Conservation (phyloP, 2,113 vertebrate genomes). For the Limnothrissa miodon region DNA sequence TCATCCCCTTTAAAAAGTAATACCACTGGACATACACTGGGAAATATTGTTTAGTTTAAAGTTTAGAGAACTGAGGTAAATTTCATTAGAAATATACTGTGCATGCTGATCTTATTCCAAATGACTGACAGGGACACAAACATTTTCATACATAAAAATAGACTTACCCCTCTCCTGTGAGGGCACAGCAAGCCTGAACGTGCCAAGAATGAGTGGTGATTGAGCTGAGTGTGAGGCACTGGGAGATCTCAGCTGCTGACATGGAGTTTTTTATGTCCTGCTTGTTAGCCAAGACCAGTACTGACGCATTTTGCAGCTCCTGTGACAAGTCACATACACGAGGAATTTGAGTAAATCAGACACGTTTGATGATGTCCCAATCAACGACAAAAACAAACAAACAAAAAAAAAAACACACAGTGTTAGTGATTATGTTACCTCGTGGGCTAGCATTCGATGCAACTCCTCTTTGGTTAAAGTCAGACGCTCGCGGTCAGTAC, state of each 20-base stretch:
- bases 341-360: not conserved
- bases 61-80: not conserved
- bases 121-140: not conserved
- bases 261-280: slow-evolving; percentile 81
- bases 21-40: not conserved
- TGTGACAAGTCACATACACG: slow-evolving; percentile 41
- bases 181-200: slow-evolving; percentile 80
- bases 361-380: not conserved
- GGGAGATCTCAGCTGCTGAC: slow-evolving; percentile 77
- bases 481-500: slow-evolving; percentile 79
- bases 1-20: not conserved
- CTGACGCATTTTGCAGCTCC: slow-evolving; percentile 75
- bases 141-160: not conserved
- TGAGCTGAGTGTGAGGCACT: slow-evolving; percentile 72
- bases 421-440: slow-evolving; percentile 63
- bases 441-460: slow-evolving; percentile 80
- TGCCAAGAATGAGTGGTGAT: slow-evolving; percentile 81
- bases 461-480: slow-evolving; percentile 74
- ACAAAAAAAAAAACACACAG: not conserved
- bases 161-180: slow-evolving; percentile 83
- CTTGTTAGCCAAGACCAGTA: slow-evolving; percentile 84
- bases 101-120: not conserved
- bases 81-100: no score
- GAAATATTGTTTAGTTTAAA: not conserved
- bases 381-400: not conserved